Conservation (phyloP, 2,113 vertebrate species). For the Ictalurus punctatus region DNA sequence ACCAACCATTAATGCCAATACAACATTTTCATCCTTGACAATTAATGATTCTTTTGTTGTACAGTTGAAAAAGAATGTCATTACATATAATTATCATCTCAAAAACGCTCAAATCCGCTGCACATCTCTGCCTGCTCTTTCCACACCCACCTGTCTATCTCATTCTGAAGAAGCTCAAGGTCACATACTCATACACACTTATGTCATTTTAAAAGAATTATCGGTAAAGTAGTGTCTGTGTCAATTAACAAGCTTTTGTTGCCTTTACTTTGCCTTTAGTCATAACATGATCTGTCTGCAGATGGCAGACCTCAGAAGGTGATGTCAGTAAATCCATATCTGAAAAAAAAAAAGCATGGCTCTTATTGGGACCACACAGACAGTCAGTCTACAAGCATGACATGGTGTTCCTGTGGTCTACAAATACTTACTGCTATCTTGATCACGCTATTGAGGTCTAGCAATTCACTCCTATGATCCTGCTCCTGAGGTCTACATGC, state of each 20-base stretch:
- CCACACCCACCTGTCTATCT: constrained; percentile 60
- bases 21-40: background rate
- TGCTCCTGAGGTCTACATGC: background rate
- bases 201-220: constrained; percentile 36
- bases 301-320: background rate
- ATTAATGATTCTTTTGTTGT: constrained; percentile 30
- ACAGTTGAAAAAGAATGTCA: constrained; percentile 5
- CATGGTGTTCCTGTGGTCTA: background rate
- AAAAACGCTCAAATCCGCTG: constrained; percentile 28
- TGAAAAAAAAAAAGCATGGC: background rate
- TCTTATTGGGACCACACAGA: background rate
- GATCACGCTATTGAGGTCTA: background rate
- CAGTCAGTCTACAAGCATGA: background rate
- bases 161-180: constrained; percentile 43
- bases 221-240: constrained; percentile 3
- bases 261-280: background rate
- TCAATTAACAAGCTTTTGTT: background rate
- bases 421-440: background rate
- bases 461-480: background rate
- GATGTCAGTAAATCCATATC: background rate
- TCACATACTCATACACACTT: constrained; percentile 37
- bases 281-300: background rate
- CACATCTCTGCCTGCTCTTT: constrained; percentile 6
- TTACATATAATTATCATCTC: constrained; percentile 61
- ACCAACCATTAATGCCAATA: constrained; percentile 63